Base-by-base conservation (phyloP, 1,140 invertebrate genomes). In the Drosophila nigromelanica region DNA sequence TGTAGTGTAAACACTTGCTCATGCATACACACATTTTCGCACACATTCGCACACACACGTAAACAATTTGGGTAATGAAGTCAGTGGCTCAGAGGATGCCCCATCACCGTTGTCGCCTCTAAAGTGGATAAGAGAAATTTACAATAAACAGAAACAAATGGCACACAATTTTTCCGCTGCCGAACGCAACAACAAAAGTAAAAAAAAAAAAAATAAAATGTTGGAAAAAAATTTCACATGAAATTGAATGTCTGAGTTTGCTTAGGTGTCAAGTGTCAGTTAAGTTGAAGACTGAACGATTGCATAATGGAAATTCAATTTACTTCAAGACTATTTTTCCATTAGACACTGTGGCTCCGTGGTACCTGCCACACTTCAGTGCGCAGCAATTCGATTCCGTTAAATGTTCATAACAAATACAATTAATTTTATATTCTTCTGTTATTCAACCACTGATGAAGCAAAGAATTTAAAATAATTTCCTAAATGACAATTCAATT, bases 181-280 rank as follows among this genome's bases (percentile, higher is more conserved):
- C 15, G 15, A 30, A 21, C 21, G 64, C 48, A 33, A 50, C 43
- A 50, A 51, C 45, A 59, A 40, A 52, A 11, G 2, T 3, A 33
- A 52, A 60, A 63, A 69, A 69, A 60, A 52, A 11, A 39, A 63
- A 5, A 15, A 66, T 50, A 77, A 75, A 75, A 75, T 66, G 59
- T 70, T 76, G 42, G 51, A 56, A 76, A 78, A 78, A 76, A 78
- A 78, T 78, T 78, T 78, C 73, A 78, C 76, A 78, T 78, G 73
- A 76, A 78, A 78, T 78, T 76, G 76, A 78, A 78, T 78, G 76
- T 76, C 76, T 78, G 73, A 78, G 67, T 78, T 78, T 78, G 76
- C 76, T 78, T 76, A 78, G 76, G 76, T 78, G 76, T 78, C 76
- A 78, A 76, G 76, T 78, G 76, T 78, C 76, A 78, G 76, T 78